These are phyloP conservation scores for Oreochromis grahami DNA, from an alignment of 2,797 vertebrate genomes.

Conservation along the genomic window DNA sequence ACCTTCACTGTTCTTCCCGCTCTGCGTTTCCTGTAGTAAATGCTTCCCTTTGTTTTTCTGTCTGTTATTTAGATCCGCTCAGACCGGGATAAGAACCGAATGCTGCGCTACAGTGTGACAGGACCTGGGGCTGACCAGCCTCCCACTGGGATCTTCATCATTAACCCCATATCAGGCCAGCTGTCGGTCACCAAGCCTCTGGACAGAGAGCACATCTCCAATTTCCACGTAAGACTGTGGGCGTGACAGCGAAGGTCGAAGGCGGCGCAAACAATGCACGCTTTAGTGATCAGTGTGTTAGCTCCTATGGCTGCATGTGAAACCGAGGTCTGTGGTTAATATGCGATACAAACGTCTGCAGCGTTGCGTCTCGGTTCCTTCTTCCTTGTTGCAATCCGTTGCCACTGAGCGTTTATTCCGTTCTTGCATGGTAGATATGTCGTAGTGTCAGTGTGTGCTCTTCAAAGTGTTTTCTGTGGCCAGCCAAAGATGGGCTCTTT, in stretches of 20 bases:
- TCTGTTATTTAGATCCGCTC: slow-evolving; percentile 84
- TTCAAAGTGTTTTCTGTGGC: background rate
- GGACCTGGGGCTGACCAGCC: slow-evolving; percentile 96
- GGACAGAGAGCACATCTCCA: slow-evolving; percentile 92
- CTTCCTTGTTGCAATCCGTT: background rate
- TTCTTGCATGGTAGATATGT: background rate
- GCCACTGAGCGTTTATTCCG: background rate
- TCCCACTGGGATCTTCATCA: slow-evolving; percentile 94
- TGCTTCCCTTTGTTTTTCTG: background rate
- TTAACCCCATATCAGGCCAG: slow-evolving; percentile 92
- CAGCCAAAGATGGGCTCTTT: background rate
- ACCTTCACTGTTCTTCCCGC: background rate
- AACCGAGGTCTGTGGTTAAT: background rate
- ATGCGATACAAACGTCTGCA: background rate
- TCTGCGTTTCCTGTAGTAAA: background rate
- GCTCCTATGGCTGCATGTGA: background rate
- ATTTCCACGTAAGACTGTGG: slow-evolving; percentile 86
- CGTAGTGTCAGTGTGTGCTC: background rate
- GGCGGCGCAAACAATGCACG: background rate
- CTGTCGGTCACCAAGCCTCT: slow-evolving; percentile 94
- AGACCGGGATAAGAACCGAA: slow-evolving; percentile 90
- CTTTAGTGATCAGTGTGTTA: background rate
- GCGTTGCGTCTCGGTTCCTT: background rate
- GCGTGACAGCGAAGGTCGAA: background rate
- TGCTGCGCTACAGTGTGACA: slow-evolving; percentile 92